phyloP scores from a whole-genome alignment of 2,797 vertebrate genomes.

The Denticeps clupeoides region DNA sequence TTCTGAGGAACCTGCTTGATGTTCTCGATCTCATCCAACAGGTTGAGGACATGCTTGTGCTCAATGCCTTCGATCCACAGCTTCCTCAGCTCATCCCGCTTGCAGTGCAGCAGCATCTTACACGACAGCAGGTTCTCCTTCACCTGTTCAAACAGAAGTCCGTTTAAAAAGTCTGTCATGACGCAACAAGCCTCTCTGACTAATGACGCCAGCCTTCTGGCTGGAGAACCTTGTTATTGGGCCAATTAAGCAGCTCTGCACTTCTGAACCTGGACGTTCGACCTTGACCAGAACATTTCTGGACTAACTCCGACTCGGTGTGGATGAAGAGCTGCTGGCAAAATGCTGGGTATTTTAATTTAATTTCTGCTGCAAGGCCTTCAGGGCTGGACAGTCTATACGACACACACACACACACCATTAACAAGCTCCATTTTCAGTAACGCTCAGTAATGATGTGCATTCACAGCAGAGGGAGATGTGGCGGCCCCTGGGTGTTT shows the following conservation, averaged over 20 bases:
- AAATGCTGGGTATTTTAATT: too few relatives aligned
- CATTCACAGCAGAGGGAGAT: constrained; percentile 2
- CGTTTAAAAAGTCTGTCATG: too few relatives aligned
- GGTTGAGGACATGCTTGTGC: constrained; percentile 91
- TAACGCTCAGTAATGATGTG: constrained; percentile 15
- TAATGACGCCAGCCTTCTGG: too few relatives aligned
- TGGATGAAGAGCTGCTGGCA: too few relatives aligned
- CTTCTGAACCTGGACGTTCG: too few relatives aligned
- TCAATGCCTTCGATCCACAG: constrained; percentile 98
- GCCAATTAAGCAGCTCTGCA: too few relatives aligned
- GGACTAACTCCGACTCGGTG: too few relatives aligned
- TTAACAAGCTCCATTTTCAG: constrained; percentile 20
- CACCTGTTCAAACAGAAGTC: constrained; percentile 59
- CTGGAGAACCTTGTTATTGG: too few relatives aligned
- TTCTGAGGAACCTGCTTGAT: constrained; percentile 95
- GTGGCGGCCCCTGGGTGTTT: constrained; percentile 16
- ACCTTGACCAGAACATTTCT: too few relatives aligned
- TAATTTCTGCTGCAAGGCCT: too few relatives aligned
- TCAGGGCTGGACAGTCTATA: too few relatives aligned
- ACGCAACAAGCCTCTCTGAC: too few relatives aligned
- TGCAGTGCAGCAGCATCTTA: constrained; percentile 96
- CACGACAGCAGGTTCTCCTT: constrained; percentile 96
- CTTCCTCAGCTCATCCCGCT: constrained; percentile 90
- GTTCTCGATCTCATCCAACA: constrained; percentile 94
- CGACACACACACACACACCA: neutral